Base-by-base conservation (phyloP, 2,888 invertebrate species). In the Phaonia tiefii region DNA sequence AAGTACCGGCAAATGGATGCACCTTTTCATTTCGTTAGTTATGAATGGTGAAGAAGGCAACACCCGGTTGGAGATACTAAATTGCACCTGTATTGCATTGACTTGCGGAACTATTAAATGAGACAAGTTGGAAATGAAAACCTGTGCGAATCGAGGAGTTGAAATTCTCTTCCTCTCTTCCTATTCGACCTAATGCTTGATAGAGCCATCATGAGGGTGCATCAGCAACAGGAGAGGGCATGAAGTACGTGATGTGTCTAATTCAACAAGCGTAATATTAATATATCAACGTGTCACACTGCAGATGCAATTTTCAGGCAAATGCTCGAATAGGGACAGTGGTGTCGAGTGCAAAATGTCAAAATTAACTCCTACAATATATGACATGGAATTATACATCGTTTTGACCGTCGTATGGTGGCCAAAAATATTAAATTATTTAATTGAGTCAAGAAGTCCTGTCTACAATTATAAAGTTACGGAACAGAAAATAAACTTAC, bases 251-350 rank as follows among this genome's bases (percentile, higher is more conserved):
- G 69, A 69, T 69, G 54, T 56, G 69, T 69, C 69, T 69, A 42
- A 25, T 69, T 69, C 54, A 69, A 42, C 54, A 54, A 69, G 69
- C 22, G 42, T 2, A 69, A 69, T 56, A 69, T 69, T 56, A 69
- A 69, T 54, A 56, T 56, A 22, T 69, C 25, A 67, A 22, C 31
- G 37, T 17, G 67, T 69, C 56, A 69, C 51, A 54, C 67, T 67
- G 39, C 37, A 51, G 13, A 51, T 49, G 51, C 39, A 67, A 54
- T 5, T 31, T 3, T 5, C 8, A 31, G 31, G 31, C 4, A 31
- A 31, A 31, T 31, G 25, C 13, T 20, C 3, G 7, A 2, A 13
- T 11, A 17, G 0, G 4, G 13, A 54, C 54, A 31, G 31, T 31
- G 31, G 31, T 31, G n/a, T n/a, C n/a, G n/a, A n/a, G n/a, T n/a